These are phyloP conservation scores for Amphipyra tragopoginis DNA, from an alignment of 2,888 invertebrate genomes.

Conservation along the genomic window DNA sequence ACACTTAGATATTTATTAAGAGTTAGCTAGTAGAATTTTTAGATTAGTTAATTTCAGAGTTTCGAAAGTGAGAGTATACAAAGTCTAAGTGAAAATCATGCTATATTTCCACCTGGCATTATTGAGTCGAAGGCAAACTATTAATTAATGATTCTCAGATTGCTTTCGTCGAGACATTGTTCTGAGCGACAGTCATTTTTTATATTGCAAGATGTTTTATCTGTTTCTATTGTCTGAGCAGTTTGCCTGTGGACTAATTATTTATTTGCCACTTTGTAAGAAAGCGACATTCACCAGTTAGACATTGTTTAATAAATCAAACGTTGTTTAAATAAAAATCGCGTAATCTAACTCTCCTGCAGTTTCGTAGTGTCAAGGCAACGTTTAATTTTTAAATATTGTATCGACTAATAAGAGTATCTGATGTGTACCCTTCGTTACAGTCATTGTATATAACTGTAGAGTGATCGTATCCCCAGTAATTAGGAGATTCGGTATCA, in stretches of 20 bases:
- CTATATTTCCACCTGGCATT: constrained; percentile 33
- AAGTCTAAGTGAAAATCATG: constrained; percentile 51
- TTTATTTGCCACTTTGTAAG: constrained; percentile 45
- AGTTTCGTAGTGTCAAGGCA: constrained; percentile 52
- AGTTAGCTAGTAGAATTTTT: constrained; percentile 60
- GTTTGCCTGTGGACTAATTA: constrained; percentile 53
- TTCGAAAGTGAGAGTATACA: constrained; percentile 54
- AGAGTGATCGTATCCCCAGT: constrained; percentile 84
- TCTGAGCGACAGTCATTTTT: constrained; percentile 63
- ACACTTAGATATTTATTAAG: constrained; percentile 62
- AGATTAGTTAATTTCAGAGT: constrained; percentile 60
- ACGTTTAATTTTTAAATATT: constrained; percentile 61
- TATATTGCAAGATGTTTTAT: constrained; percentile 61
- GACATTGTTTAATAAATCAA: constrained; percentile 76
- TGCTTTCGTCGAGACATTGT: constrained; percentile 72
- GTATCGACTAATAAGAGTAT: constrained; percentile 74
- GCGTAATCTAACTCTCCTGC: constrained; percentile 48
- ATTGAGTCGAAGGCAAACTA: constrained; percentile 45
- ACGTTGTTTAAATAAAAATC: constrained; percentile 55
- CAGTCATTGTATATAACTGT: constrained; percentile 84
- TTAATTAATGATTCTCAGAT: constrained; percentile 57
- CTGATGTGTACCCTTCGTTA: constrained; percentile 77
- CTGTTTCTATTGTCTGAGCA: constrained; percentile 65
- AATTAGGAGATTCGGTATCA: constrained; percentile 81
- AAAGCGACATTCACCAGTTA: constrained; percentile 74